Conservation (phyloP, 2,888 invertebrate species). For the Cerastis leucographa region DNA sequence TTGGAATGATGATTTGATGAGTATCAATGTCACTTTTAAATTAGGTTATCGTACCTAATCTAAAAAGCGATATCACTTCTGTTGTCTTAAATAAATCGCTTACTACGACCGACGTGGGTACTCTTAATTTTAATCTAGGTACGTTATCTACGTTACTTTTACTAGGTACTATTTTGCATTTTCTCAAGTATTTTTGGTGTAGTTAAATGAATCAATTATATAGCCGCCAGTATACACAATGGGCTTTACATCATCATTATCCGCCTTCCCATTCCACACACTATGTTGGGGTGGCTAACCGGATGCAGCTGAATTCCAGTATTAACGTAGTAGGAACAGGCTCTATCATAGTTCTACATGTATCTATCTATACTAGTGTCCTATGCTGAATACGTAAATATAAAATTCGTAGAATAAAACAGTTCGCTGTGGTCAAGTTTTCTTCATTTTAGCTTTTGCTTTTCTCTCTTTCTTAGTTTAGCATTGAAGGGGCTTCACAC, state of each 20-base stretch:
- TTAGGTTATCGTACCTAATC: neutral
- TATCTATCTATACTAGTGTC: neutral
- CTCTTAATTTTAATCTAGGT: too few relatives aligned
- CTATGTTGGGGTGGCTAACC: neutral
- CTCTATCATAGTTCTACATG: constrained; percentile 5
- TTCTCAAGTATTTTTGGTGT: neutral
- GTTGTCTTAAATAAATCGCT: neutral
- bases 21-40: neutral
- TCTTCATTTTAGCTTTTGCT: neutral
- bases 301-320: neutral
- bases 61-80: neutral
- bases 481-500: neutral
- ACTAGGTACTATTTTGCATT: neutral
- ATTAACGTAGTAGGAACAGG: neutral
- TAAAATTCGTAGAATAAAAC: neutral
- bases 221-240: neutral
- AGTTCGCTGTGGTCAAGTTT: neutral
- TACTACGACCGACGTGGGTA: neutral
- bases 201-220: neutral
- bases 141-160: too few relatives aligned
- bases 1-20: neutral
- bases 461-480: neutral
- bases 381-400: neutral
- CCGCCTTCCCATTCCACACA: too few relatives aligned
- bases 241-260: neutral